Evolutionary conservation across 2,797 vertebrate species (phyloP), one percentile per base, ranked within the genome.

Genomic region (Galaxias olidus): DNA sequence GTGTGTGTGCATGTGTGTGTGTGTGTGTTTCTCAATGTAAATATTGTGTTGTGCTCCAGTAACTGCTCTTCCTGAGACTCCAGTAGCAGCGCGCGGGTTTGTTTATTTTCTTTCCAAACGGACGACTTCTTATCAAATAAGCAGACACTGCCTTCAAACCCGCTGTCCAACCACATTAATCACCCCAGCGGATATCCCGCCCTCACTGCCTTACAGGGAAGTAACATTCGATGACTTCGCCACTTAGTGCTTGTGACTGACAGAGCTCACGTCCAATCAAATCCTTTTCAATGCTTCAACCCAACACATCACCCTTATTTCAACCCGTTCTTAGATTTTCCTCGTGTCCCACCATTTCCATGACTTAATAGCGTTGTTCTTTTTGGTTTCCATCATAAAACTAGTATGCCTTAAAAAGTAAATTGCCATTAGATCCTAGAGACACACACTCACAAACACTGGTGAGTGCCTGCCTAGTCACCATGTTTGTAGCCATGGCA

Each of bases 101-200:
- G 90, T 92, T 92, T 92, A 89, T 92, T 92, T 92, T 91, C 66
- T 76, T 91, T 89, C 86, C 78, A 87, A 86, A 92, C 72, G 87
- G 90, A 89, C 85, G 89, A 91, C 81, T 92, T 92, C 90, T 91
- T 91, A 92, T 91, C 90, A 92, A 92, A 91, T 92, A 92, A 92
- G 90, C 90, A 91, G 86, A 89, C 77, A 58, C 77, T 84, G 82
- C 82, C 76, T 76, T 68, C 64, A n/a, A 79, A 77, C 68, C 79
- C 45, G 63, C 84, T 82, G 84, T 86, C 88, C 87, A 85, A 89
- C 86, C 88, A 82, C 65, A 53, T 3, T 6, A 30, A 30, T 30
- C 30, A 30, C 30, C 73, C 78, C 76, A 52, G 45, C 79, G 72
- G 81, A 87, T 59, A 57, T 83, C 82, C 86, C 81, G 66, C 87